These are phyloP conservation scores for Saxidomus purpurata DNA, from an alignment of 1,140 invertebrate genomes.

Conservation along the genomic window DNA sequence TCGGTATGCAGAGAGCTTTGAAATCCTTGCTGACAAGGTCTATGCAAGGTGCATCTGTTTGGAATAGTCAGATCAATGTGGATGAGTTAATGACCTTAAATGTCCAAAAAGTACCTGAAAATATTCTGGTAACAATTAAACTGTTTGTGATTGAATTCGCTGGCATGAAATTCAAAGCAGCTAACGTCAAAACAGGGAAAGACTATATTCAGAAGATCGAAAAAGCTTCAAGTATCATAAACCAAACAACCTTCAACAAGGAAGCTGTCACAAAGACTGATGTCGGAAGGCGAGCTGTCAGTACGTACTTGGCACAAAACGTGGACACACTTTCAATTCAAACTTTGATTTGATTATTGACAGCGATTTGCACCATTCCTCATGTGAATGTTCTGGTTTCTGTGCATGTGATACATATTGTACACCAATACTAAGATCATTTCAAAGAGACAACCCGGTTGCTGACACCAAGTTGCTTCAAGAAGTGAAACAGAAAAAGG, in stretches of 20 bases:
- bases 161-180: slow-evolving; percentile 47
- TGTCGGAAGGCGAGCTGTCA: slow-evolving; percentile 34
- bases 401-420: neutral
- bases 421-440: neutral
- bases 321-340: neutral
- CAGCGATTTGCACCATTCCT: slow-evolving; percentile 1
- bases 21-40: neutral
- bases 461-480: neutral
- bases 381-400: neutral
- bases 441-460: neutral
- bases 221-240: slow-evolving; percentile 22
- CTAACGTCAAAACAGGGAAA: neutral
- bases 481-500: slow-evolving; percentile 41
- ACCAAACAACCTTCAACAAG: slow-evolving; percentile 52
- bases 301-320: slow-evolving; percentile 49
- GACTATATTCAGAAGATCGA: slow-evolving; percentile 36
- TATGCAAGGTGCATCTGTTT: neutral
- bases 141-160: slow-evolving; percentile 15
- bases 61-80: neutral
- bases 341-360: slow-evolving; percentile 20
- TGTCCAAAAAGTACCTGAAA: neutral
- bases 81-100: neutral
- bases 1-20: slow-evolving; percentile 18
- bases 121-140: neutral
- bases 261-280: slow-evolving; percentile 12